Conservation (phyloP, 2,113 vertebrate species). For the Mustela lutreola region DNA sequence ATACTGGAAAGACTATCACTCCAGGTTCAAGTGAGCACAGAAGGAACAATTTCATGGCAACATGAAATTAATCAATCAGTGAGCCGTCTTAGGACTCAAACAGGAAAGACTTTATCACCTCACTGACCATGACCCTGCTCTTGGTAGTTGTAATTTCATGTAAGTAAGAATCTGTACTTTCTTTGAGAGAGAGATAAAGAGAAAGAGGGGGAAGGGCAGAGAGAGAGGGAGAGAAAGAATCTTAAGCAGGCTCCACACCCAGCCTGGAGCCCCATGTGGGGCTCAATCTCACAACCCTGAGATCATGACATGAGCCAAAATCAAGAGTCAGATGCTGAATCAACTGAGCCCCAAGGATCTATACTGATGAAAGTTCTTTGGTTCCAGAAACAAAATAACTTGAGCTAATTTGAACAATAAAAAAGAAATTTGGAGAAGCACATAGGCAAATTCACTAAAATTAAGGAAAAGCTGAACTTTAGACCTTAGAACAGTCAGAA, state of each 20-base stretch:
- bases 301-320: background rate
- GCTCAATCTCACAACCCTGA: background rate
- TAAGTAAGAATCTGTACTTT: background rate
- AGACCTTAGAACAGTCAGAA: background rate
- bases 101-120: background rate
- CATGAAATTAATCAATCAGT: too few species aligned
- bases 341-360: background rate
- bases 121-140: background rate
- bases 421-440: background rate
- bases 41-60: background rate
- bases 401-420: conserved; percentile 22
- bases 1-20: background rate
- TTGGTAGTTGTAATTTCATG: conserved; percentile 22
- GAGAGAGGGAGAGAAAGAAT: background rate
- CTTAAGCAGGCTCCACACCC: background rate
- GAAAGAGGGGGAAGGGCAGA: background rate
- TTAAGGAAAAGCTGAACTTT: background rate
- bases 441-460: background rate
- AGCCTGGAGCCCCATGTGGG: too few species aligned
- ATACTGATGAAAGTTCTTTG: background rate
- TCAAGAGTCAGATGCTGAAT: background rate
- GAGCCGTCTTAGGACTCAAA: background rate
- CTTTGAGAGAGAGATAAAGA: background rate
- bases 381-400: conserved; percentile 39
- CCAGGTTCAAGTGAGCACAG: background rate